Base-by-base conservation (phyloP, 2,113 vertebrate genomes). In the Picathartes gymnocephalus region DNA sequence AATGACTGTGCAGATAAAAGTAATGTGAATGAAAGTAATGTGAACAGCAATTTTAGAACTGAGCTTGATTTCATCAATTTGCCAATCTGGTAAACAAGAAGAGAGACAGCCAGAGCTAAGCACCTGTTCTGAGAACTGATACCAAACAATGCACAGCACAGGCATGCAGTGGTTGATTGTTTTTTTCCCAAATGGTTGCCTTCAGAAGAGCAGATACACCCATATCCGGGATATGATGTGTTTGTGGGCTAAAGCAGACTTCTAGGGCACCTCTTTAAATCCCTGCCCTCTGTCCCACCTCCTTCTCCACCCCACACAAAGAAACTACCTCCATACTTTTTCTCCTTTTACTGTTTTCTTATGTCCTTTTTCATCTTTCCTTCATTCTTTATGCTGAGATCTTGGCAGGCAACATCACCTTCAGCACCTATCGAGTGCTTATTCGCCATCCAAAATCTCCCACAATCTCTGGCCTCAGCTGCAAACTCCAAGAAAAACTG, bases 171-270 rank as follows among this genome's bases (percentile, higher is more conserved):
- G 37, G 1, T 25, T 44, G 3, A 28, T 9, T 21, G 4, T 6
- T 79, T 68, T 50, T 74, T 61, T 3, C 14, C 31, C 7, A 57
- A 27, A 69, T 22, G 4, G 3, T 42, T 79, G 28, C 53, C 30
- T 68, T 89, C 37, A 45, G 53, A 84, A 74, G 47, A 78, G 30
- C 45, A 91, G 23, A 72, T 9, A 20, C 5, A 19, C 20, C 20
- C 9, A 2, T 3, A 7, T 17, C 37, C 77, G 11, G 37, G 10
- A 25, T 50, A 68, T 24, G 3, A 1, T 4, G 51, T 8, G 4
- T 45, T 19, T 65, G 13, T 25, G 20, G 48, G 24, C 47, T 81
- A 73, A 73, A 77, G 42, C 30, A 77, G 50, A 37, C 33, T 65
- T 56, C 45, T 23, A 21, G 4, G 35, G 30, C 30, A 35, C 21